Evolutionary conservation across 2,888 invertebrate species (phyloP).

Genomic region (Pachycephus smyrnensis): DNA sequence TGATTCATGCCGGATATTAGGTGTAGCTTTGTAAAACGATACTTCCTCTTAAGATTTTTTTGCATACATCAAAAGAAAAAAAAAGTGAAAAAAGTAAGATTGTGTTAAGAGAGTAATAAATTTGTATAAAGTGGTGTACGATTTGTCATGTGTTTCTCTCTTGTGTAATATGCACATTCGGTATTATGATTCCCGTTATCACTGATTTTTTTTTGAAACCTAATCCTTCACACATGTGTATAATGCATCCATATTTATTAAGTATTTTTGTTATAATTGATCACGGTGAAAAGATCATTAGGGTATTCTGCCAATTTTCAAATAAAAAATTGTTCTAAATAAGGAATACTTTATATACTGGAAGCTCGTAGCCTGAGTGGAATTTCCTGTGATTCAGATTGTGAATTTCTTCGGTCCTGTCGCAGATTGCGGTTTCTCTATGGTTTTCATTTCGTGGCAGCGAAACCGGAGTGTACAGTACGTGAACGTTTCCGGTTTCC

Average conservation of each 20-base stretch:
- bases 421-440: background rate
- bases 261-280: background rate
- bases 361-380: background rate
- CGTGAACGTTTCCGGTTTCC: background rate
- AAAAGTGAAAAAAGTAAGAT: conserved; percentile 38
- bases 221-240: background rate
- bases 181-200: background rate
- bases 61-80: conserved; percentile 50
- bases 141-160: background rate
- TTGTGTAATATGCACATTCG: background rate
- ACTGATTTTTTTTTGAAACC: background rate
- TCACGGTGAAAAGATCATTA: background rate
- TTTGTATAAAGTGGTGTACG: conserved; percentile 63
- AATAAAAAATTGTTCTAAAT: background rate
- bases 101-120: conserved; percentile 62
- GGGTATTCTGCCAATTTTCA: background rate
- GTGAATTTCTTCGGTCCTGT: background rate
- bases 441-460: background rate
- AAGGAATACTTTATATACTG: background rate
- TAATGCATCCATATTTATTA: background rate
- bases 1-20: conserved; percentile 35
- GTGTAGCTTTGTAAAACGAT: conserved; percentile 60
- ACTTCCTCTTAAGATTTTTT: conserved; percentile 57
- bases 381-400: background rate
- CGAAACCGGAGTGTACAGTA: background rate